Percentiles rank a stretch among this genome's conserved stretches.
These are phyloP conservation scores for Cyprinella venusta DNA, from an alignment of 2,797 vertebrate genomes.

Conservation along the genomic window DNA sequence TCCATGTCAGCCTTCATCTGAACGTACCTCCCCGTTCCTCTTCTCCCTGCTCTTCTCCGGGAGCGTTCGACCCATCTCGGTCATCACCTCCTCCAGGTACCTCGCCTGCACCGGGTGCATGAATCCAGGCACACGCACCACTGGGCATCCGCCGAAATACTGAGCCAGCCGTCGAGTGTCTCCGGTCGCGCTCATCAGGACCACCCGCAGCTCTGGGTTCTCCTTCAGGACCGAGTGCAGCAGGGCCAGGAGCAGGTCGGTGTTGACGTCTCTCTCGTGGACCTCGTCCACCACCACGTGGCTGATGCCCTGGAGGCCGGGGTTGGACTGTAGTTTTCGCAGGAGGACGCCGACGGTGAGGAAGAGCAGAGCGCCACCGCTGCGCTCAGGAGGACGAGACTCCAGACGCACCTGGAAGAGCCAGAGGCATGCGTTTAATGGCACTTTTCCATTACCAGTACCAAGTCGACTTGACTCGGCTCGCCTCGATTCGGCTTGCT, in stretches of 20 bases:
- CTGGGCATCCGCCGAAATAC: slow-evolving; percentile 89
- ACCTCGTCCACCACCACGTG: slow-evolving; percentile 97
- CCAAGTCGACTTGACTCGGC: no score
- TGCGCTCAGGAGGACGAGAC: slow-evolving; percentile 85
- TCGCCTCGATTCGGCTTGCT: no score
- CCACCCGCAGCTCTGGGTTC: slow-evolving; percentile 85
- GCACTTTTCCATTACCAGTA: no score
- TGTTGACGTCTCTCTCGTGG: slow-evolving; percentile 95
- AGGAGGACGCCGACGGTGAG: slow-evolving; percentile 94
- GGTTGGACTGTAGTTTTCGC: slow-evolving; percentile 91
- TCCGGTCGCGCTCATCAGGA: slow-evolving; percentile 95
- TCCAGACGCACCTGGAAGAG: slow-evolving; percentile 89
- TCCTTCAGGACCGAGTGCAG: slow-evolving; percentile 82
- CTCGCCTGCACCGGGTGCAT: slow-evolving; percentile 91
- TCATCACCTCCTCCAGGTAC: slow-evolving; percentile 91
- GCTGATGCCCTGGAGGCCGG: slow-evolving; percentile 87
- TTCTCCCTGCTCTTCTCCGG: background rate
- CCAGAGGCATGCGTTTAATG: no score
- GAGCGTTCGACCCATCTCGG: slow-evolving; percentile 77
- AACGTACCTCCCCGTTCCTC: slow-evolving; percentile 55
- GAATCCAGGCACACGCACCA: slow-evolving; percentile 91
- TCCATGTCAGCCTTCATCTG: background rate
- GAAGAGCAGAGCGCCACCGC: slow-evolving; percentile 92
- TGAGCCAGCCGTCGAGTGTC: slow-evolving; percentile 87
- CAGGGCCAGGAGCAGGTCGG: slow-evolving; percentile 93